Evolutionary conservation across 1,140 invertebrate genomes (phyloP), one percentile per base, ranked within the genome.

Genomic region (Drosophila nigrodunni): DNA sequence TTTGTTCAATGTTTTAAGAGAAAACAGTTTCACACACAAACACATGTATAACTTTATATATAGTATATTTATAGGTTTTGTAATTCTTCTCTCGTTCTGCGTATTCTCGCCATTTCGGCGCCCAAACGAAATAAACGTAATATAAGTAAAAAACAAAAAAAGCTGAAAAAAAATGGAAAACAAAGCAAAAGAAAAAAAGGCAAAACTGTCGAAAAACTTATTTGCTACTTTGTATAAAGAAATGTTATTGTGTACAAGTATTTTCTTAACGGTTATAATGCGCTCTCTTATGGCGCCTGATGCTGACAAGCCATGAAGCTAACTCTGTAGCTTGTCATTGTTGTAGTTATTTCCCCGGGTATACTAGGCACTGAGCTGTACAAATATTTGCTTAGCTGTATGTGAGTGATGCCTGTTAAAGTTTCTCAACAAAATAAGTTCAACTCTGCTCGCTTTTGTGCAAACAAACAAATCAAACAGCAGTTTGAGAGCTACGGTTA

Each of bases 351-450:
- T 55, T 52, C 9, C 13, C 11, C 67, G 25, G 62, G 10, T 49
- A 44, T 58, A 57, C 52, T 58, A 21, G 59, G 43, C 46, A 62
- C 66, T 80, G 82, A 88, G 79, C 83, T 87, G 47, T 57, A 57
- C 54, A 80, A 87, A 87, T 87, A 87, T 87, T 87, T 80, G 82
- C 62, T 80, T 87, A 87, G 83, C 83, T 87, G 82, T 87, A 72
- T 80, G 78, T 67, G 58, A 70, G 66, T 62, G 66, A 61, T 69
- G 72, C 57, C 66, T 62, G 72, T 62, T 74, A 74, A 57, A 74
- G 72, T 74, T 74, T 46, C 72, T 62, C 50, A 49, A 52, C 67
- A 64, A 75, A 71, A 58, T 75, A 88, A 88, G 83, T 87, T 87
- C 68, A 75, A 67, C 69, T 67, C 77, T 57, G 67, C 73, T 68